Evolutionary conservation across 2,113 vertebrate genomes (phyloP).

Genomic region (Pao palembangensis): DNA sequence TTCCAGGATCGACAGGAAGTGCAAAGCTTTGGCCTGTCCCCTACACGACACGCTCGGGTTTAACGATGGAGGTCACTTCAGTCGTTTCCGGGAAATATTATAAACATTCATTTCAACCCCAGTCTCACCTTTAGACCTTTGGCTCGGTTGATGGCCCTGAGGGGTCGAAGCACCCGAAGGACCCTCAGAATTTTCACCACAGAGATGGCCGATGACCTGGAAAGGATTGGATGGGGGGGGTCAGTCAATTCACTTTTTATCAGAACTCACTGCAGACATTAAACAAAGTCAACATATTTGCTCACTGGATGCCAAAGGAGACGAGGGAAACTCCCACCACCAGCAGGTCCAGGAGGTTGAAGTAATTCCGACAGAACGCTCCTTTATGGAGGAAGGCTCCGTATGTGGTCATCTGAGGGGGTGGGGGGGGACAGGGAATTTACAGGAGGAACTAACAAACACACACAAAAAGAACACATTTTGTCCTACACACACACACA

Average conservation of each 20-base stretch:
- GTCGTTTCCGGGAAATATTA: too few species aligned
- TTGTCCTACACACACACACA: neutral
- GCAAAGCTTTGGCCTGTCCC: too few species aligned
- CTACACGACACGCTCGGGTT: too few species aligned
- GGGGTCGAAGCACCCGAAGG: slow-evolving; percentile 89
- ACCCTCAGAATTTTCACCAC: slow-evolving; percentile 98
- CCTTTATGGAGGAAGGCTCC: slow-evolving; percentile 98
- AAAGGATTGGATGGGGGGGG: neutral
- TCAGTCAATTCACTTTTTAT: neutral
- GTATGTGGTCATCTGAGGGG: slow-evolving; percentile 90
- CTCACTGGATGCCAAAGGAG: slow-evolving; percentile 98
- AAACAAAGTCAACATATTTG: slow-evolving; percentile 38
- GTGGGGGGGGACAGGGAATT: slow-evolving; percentile 19
- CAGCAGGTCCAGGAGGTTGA: slow-evolving; percentile 95
- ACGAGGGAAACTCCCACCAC: slow-evolving; percentile 98
- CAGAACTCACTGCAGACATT: neutral
- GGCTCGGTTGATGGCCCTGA: slow-evolving; percentile 97
- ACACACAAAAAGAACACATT: slow-evolving; percentile 3
- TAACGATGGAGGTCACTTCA: too few species aligned
- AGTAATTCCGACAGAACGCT: slow-evolving; percentile 98
- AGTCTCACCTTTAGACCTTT: slow-evolving; percentile 93
- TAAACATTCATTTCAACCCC: neutral
- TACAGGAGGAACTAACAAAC: slow-evolving; percentile 18
- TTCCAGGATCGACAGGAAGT: too few species aligned
- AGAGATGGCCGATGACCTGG: slow-evolving; percentile 96